These are phyloP conservation scores for Plecotus auritus DNA, from an alignment of 2,113 vertebrate genomes.

Conservation along the genomic window DNA sequence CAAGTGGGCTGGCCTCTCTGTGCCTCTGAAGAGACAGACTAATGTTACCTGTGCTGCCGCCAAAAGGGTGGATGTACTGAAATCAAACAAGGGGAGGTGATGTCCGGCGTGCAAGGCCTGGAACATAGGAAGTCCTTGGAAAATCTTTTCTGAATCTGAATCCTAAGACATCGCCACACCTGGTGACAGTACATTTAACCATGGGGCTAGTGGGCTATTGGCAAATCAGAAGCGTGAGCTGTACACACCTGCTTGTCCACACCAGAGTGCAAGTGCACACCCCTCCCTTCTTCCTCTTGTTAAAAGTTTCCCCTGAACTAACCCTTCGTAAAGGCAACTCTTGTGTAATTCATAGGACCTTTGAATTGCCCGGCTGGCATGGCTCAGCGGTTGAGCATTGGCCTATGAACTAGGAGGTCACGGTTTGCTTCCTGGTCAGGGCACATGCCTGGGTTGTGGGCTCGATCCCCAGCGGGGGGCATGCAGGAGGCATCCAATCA, in stretches of 20 bases:
- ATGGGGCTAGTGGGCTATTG: rapidly evolving
- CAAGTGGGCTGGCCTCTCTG: neutral
- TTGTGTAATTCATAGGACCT: neutral
- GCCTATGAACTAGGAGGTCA: too few species aligned
- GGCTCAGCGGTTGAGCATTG: too few species aligned
- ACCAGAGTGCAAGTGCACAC: neutral
- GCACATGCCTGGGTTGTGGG: too few species aligned
- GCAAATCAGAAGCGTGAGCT: neutral
- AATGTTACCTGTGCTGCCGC: neutral
- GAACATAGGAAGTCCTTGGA: neutral
- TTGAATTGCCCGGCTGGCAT: too few species aligned
- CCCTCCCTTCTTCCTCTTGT: too few species aligned
- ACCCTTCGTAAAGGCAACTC: neutral
- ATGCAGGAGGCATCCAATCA: too few species aligned
- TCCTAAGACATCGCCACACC: neutral
- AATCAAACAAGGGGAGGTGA: too few species aligned
- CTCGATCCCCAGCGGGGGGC: too few species aligned
- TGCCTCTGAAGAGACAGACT: neutral
- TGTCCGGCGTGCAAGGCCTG: neutral
- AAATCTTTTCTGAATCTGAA: neutral
- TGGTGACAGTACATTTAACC: neutral
- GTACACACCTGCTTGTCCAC: rapidly evolving
- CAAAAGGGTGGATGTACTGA: rapidly evolving
- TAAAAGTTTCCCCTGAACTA: neutral
- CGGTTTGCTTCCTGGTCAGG: too few species aligned